Conservation (phyloP, 2,888 invertebrate species). For the Dicranocentrus wangi region DNA sequence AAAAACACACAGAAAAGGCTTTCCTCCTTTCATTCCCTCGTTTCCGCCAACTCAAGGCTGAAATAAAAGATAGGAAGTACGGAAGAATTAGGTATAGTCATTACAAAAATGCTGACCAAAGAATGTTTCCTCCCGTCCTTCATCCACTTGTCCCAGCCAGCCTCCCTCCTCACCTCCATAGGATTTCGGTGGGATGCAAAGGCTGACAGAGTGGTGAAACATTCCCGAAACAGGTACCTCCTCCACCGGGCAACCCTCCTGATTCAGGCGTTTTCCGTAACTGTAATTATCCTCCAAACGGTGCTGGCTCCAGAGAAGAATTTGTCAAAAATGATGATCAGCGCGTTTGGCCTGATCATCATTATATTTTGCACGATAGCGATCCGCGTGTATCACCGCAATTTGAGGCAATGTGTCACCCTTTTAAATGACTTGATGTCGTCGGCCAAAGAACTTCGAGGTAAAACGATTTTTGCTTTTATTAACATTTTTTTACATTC, state of each 20-base stretch:
- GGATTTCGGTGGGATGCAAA: conserved; percentile 31
- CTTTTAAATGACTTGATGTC: conserved; percentile 28
- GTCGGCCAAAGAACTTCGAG: conserved; percentile 6
- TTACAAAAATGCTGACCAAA: conserved; percentile 27
- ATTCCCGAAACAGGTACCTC: neutral
- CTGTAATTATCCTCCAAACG: conserved; percentile 11
- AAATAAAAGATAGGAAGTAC: too few species aligned
- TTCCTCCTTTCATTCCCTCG: too few species aligned
- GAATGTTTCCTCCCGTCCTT: conserved; percentile 38
- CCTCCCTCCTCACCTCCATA: conserved; percentile 23
- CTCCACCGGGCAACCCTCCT: neutral
- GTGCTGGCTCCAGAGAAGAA: neutral
- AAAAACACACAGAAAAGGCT: too few species aligned
- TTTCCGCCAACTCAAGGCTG: too few species aligned
- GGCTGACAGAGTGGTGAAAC: neutral
- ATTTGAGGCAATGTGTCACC: neutral
- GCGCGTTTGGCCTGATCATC: conserved; percentile 42
- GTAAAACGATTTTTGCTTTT: neutral
- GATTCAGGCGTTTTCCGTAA: conserved; percentile 7
- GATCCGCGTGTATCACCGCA: conserved; percentile 30
- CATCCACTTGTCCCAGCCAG: conserved; percentile 37
- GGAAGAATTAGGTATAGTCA: too few species aligned
- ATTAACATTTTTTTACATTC: neutral
- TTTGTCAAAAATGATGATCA: conserved; percentile 16
- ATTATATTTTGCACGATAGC: conserved; percentile 9